Evolutionary conservation across 1,140 invertebrate species (phyloP), one percentile per base, ranked within the genome.

Genomic region (Samia ricini): DNA sequence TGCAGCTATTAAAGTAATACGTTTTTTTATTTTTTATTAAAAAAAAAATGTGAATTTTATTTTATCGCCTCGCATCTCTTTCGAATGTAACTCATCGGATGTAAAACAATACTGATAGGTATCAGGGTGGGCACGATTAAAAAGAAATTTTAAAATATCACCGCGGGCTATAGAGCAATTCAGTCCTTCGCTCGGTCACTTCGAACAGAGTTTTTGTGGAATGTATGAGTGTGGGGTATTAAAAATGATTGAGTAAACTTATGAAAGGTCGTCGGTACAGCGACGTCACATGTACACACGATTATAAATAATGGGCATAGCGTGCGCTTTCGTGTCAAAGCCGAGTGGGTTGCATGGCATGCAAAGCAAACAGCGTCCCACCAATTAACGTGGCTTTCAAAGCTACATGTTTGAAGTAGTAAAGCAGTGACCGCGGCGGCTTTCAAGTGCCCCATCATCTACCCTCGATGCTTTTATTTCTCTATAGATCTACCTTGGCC

Each of bases 151-250:
- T 76, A 80, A 84, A 84, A 81, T 68, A 55, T 76, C 72, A 69
- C 71, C 69, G 65, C 64, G 60, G 71, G 76, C 78, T 72, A 74
- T 76, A 71, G 73, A 66, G 76, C 75, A 76, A 77, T 82, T 79
- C 76, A 76, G 70, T 75, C 74, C 75, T 74, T 50, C 76, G 74
- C 71, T 64, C 58, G 77, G 69, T 77, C 71, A 72, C 77, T 76
- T 81, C 83, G 85, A 87, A 83, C 85, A 83, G 83, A 81, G 66
- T 83, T 67, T n/a, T 82, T 81, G 81, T 86, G 80, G 86, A 77
- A 70, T 76, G 42, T 77, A 70, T 71, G 76, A 85, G 4, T 42
- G n/a, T 79, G 68, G 60, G 50, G 68, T 74, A 79, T 74, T 74
- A 76, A 81, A 76, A 72, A 69, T 72, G 65, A 65, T 69, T 64